Conservation (phyloP, 2,888 invertebrate genomes). For the Pseudoips prasinana region DNA sequence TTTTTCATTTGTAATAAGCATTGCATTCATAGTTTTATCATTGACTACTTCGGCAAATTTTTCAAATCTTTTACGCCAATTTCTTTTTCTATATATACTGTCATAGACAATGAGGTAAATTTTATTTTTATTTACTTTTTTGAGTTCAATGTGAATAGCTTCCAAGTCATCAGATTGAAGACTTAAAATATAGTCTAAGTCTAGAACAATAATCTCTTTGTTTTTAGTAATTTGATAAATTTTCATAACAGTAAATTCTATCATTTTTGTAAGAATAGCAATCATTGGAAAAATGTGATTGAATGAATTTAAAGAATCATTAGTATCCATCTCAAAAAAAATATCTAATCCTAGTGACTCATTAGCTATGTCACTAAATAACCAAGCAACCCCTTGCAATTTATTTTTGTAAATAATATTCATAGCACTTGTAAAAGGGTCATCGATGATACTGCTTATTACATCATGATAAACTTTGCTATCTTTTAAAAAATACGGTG, state of each 20-base stretch:
- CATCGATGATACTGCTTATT: not conserved
- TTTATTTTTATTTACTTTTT: not conserved
- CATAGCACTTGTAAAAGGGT: not conserved
- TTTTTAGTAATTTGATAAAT: conserved; percentile 10
- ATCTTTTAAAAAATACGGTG: conserved; percentile 10
- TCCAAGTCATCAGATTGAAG: conserved; percentile 3
- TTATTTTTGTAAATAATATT: not conserved
- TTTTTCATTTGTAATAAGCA: conserved; percentile 5
- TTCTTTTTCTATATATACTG: not conserved
- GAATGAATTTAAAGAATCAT: not conserved
- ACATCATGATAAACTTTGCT: not conserved
- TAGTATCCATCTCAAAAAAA: not conserved
- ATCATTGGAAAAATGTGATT: not conserved
- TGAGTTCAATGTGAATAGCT: conserved; percentile 5
- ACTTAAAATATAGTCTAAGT: conserved; percentile 12
- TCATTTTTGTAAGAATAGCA: conserved; percentile 8
- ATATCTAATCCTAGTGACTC: too few species aligned
- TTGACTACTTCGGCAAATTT: conserved; percentile 1
- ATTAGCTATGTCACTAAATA: too few species aligned
- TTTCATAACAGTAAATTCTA: conserved; percentile 12
- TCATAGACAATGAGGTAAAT: conserved; percentile 9
- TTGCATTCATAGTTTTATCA: not conserved
- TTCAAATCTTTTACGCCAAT: too few species aligned
- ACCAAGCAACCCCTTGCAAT: not conserved
- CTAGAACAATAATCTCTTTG: conserved; percentile 3